A percentile compares a stretch with the other conserved stretches of the same genome.
Conservation (phyloP, 2,888 invertebrate species). For the Dioctria rufipes region DNA sequence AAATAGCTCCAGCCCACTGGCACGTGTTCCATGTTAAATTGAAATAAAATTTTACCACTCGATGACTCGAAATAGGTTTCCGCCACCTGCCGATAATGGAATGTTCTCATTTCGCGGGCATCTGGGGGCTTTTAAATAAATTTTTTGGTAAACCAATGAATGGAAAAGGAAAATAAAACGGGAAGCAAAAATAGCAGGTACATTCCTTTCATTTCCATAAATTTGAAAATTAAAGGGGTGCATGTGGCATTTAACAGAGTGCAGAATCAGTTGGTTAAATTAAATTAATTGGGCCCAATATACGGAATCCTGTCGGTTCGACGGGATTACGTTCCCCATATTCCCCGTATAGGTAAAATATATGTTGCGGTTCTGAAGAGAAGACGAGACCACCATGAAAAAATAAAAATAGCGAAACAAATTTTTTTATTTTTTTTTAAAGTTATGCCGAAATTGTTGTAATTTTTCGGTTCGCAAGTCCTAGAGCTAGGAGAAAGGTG, state of each 20-base stretch:
- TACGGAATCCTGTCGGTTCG: constrained; percentile 3
- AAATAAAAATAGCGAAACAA: neutral
- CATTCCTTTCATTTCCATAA: constrained; percentile 44
- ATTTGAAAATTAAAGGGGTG: constrained; percentile 40
- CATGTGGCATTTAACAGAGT: constrained; percentile 47
- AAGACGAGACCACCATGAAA: neutral
- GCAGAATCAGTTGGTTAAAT: constrained; percentile 35
- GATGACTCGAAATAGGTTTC: constrained; percentile 2
- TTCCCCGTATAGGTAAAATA: no score
- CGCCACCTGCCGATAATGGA: constrained; percentile 39
- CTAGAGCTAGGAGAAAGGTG: neutral
- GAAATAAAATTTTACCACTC: constrained; percentile 1
- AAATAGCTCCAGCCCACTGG: no score
- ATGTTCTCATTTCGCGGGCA: constrained; percentile 28
- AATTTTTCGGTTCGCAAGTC: constrained; percentile 25
- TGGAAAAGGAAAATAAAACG: constrained; percentile 46
- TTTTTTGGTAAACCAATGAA: constrained; percentile 46
- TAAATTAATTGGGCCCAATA: constrained; percentile 45
- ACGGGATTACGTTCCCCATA: constrained; percentile 7
- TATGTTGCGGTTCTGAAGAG: neutral
- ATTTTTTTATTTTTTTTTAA: neutral
- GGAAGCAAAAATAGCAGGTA: constrained; percentile 7
- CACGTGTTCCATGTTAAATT: neutral
- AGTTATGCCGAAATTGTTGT: constrained; percentile 25
- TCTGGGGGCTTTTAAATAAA: constrained; percentile 48